Conservation (phyloP, 2,797 vertebrate species). For the Melanotaenia maccullochi region DNA sequence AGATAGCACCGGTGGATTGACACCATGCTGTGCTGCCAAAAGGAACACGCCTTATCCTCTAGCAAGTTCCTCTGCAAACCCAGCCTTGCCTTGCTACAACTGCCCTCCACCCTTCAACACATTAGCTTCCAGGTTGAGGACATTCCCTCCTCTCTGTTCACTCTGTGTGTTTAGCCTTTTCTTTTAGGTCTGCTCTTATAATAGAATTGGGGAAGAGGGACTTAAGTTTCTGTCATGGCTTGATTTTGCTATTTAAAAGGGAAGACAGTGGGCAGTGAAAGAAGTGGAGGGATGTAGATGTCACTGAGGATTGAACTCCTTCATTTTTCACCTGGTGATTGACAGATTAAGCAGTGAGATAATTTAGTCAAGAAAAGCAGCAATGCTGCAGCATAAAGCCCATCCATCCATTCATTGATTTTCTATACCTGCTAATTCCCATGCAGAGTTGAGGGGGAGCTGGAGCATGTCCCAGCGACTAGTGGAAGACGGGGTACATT, state of each 20-base stretch:
- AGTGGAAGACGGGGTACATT: no score
- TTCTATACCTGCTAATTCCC: no score
- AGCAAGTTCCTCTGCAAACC: slow-evolving; percentile 62
- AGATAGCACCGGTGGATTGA: slow-evolving; percentile 73
- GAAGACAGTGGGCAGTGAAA: slow-evolving; percentile 12
- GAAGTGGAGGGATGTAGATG: slow-evolving; percentile 12
- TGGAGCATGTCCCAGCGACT: no score
- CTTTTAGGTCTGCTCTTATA: slow-evolving; percentile 1
- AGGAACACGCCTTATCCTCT: slow-evolving; percentile 74
- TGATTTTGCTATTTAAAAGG: slow-evolving; percentile 15
- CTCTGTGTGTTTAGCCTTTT: slow-evolving; percentile 11
- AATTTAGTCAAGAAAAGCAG: slow-evolving; percentile 1
- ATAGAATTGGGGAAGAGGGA: slow-evolving; percentile 37
- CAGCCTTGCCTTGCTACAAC: slow-evolving; percentile 32
- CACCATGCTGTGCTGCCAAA: slow-evolving; percentile 64
- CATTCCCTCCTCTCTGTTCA: slow-evolving; percentile 28
- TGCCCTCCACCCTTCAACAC: slow-evolving; percentile 37
- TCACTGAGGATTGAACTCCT: not conserved
- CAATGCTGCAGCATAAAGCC: not conserved
- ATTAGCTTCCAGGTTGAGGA: slow-evolving; percentile 36
- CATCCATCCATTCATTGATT: no score
- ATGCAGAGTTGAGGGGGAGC: no score
- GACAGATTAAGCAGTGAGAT: not conserved
- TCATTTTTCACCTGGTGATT: not conserved
- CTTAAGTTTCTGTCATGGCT: slow-evolving; percentile 33